Evolutionary conservation across 2,113 vertebrate genomes (phyloP).

Genomic region (Pica pica): DNA sequence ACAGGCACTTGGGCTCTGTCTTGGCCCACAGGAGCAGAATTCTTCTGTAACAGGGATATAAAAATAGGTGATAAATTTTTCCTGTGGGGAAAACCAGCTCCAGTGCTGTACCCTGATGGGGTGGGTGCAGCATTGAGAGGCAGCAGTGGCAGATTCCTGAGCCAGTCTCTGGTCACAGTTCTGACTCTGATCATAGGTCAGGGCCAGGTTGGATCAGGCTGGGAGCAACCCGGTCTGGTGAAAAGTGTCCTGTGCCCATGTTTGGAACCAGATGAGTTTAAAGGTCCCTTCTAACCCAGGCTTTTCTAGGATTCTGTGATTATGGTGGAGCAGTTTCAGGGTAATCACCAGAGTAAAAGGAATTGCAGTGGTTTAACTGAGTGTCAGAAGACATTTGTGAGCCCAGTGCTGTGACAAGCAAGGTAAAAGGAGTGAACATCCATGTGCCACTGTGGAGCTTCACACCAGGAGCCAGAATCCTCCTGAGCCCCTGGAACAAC

Average conservation of each 20-base stretch:
- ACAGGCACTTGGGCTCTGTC: background rate
- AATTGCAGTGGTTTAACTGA: background rate
- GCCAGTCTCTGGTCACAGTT: background rate
- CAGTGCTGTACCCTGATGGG: background rate
- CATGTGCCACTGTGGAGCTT: background rate
- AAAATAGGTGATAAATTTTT: background rate
- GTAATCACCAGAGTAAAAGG: background rate
- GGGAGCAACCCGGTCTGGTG: background rate
- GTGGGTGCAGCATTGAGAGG: background rate
- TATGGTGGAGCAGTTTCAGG: background rate
- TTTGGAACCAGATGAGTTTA: background rate
- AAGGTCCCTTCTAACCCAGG: background rate
- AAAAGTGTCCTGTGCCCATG: background rate
- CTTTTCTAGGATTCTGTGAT: background rate
- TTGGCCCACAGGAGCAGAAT: background rate
- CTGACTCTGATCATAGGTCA: background rate
- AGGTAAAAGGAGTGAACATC: background rate
- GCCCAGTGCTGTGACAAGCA: background rate
- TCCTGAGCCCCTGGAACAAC: background rate
- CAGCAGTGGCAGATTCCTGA: background rate
- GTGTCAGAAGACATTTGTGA: background rate
- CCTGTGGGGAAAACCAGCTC: background rate
- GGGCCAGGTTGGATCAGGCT: background rate
- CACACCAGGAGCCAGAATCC: background rate
- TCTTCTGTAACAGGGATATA: background rate